These are phyloP conservation scores for Echinarachnius parma DNA, from an alignment of 53 echinoderm and acorn worm genomes.

Conservation along the genomic window DNA sequence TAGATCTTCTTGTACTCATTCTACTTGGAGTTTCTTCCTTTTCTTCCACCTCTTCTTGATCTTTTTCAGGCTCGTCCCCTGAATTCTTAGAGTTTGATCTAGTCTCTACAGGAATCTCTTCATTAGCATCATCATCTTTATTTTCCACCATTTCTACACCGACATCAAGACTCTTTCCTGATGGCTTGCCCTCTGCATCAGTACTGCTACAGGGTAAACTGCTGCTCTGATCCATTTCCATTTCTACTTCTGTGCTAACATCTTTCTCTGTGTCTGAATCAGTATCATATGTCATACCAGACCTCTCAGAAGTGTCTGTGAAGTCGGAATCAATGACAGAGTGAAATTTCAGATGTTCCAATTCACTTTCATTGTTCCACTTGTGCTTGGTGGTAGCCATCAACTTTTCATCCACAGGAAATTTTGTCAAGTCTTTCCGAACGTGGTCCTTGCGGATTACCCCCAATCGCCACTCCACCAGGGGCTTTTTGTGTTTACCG, in stretches of 20 bases:
- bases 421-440: conserved; percentile 19
- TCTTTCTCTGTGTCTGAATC: background rate
- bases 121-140: background rate
- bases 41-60: background rate
- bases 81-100: background rate
- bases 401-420: conserved; percentile 41
- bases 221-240: too few relatives aligned
- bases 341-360: conserved; percentile 21
- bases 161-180: too few relatives aligned
- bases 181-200: too few relatives aligned
- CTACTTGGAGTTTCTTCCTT: conserved; percentile 10
- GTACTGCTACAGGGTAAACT: too few relatives aligned
- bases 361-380: conserved; percentile 37
- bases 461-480: conserved; percentile 41
- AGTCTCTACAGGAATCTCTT: background rate
- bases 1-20: conserved; percentile 16
- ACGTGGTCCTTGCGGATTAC: conserved; percentile 37
- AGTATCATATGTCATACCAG: conserved; percentile 6
- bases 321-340: conserved; percentile 1
- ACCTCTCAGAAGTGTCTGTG: conserved; percentile 26
- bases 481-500: conserved; percentile 23
- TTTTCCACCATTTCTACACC: background rate
- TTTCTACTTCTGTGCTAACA: background rate
- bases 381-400: conserved; percentile 29
- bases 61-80: background rate